Evolutionary conservation across 2,797 vertebrate species (phyloP).

Genomic region (Orestias chungarensis): DNA sequence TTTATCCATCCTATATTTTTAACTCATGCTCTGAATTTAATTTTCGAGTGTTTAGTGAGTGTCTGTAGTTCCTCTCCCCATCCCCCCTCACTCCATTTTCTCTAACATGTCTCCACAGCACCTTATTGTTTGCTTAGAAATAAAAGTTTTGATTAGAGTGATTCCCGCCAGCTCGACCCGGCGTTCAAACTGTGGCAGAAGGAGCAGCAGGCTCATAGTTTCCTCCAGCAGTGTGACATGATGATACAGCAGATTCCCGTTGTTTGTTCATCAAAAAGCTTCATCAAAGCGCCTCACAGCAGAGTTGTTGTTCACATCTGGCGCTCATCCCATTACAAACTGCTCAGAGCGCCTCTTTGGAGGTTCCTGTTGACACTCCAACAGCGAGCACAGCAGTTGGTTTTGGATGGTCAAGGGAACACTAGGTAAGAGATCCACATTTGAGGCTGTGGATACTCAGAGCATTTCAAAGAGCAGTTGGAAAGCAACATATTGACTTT

Average conservation of each 20-base stretch:
- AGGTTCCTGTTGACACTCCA: constrained; percentile 18
- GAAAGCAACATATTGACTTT: constrained; percentile 23
- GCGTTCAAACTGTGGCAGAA: not conserved
- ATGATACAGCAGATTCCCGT: constrained; percentile 36
- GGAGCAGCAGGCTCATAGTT: not conserved
- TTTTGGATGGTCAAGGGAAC: constrained; percentile 7
- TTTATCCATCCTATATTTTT: too few species aligned
- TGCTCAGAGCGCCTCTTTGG: constrained; percentile 33
- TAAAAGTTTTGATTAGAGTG: not conserved
- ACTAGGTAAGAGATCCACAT: constrained; percentile 2
- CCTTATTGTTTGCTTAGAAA: not conserved
- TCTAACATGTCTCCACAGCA: not conserved
- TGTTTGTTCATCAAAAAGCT: constrained; percentile 29
- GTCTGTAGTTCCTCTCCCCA: not conserved
- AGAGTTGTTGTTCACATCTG: constrained; percentile 51
- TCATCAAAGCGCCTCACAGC: constrained; percentile 52
- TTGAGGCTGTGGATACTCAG: constrained; percentile 14
- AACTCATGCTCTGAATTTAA: not conserved
- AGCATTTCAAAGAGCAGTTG: not conserved
- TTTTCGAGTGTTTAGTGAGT: not conserved
- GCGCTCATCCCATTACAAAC: constrained; percentile 15
- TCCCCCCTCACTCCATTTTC: not conserved
- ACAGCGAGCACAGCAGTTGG: constrained; percentile 20
- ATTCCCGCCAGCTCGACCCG: not conserved
- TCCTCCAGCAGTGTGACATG: not conserved